Percentiles rank a stretch among this genome's conserved stretches.
These are phyloP conservation scores for Coturnix japonica DNA, from an alignment of 2,113 vertebrate species.

Conservation along the genomic window DNA sequence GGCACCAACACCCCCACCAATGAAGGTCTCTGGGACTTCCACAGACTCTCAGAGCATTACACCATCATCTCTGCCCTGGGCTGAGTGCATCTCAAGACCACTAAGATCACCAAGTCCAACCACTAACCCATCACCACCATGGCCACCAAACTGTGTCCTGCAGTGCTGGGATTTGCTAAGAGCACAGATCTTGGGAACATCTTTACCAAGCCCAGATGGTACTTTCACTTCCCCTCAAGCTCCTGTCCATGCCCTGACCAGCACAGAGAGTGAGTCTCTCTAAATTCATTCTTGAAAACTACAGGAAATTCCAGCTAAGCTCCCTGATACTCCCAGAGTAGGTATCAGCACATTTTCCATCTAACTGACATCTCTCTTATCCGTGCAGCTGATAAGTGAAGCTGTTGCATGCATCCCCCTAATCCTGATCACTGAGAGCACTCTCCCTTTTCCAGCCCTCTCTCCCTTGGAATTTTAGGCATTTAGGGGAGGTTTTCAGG, in stretches of 20 bases:
- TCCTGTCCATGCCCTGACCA: neutral
- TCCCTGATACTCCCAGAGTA: neutral
- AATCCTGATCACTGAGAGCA: fast-evolving
- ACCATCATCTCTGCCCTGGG: neutral
- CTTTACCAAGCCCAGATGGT: slow-evolving; percentile 58
- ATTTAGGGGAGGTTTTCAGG: neutral
- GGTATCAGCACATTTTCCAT: neutral
- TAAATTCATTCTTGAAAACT: neutral
- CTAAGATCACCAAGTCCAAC: too few species aligned
- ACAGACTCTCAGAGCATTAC: neutral
- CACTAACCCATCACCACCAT: too few species aligned
- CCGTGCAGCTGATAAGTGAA: neutral
- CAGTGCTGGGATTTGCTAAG: slow-evolving; percentile 35
- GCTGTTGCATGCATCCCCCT: neutral
- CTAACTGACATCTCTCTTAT: too few species aligned
- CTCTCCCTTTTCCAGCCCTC: neutral
- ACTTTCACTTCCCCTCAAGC: neutral
- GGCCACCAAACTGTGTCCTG: too few species aligned
- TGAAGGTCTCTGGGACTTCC: neutral
- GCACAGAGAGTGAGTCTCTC: neutral
- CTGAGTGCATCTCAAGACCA: neutral
- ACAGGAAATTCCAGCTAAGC: neutral
- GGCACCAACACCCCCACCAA: neutral
- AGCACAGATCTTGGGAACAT: neutral
- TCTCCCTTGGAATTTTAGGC: neutral